Evolutionary conservation across 1,140 invertebrate species (phyloP).

Genomic region (Cardiocondyla obscurior): DNA sequence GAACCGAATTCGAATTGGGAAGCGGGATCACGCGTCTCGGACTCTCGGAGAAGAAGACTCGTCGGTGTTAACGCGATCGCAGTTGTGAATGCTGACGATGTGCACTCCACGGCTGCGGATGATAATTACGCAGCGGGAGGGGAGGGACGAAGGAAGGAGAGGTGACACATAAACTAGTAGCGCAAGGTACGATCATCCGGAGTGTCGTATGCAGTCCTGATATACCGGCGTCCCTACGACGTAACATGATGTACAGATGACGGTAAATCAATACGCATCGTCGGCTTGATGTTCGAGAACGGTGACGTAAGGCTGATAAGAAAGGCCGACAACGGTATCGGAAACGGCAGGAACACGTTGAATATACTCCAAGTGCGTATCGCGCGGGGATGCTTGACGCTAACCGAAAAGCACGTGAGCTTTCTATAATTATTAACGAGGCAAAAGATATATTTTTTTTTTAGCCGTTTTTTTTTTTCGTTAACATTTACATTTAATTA

Average conservation of each 20-base stretch:
- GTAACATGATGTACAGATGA: slow-evolving; percentile 83
- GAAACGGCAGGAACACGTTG: background rate
- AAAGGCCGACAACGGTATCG: background rate
- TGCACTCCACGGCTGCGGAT: background rate
- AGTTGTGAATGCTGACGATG: too few species aligned
- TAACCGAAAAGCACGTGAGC: too few species aligned
- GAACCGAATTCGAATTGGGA: background rate
- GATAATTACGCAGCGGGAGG: background rate
- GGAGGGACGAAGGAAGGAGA: background rate
- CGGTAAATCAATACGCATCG: slow-evolving; percentile 81
- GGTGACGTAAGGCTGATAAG: background rate
- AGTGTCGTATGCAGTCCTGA: slow-evolving; percentile 78
- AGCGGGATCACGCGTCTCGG: background rate
- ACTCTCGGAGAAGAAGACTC: background rate
- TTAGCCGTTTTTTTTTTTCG: too few species aligned
- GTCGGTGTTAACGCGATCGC: background rate
- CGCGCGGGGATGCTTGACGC: too few species aligned
- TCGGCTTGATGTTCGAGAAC: slow-evolving; percentile 14
- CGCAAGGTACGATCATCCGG: slow-evolving; percentile 55
- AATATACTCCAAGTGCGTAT: too few species aligned
- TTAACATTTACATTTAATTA: too few species aligned
- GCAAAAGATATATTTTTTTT: too few species aligned
- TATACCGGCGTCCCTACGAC: slow-evolving; percentile 81
- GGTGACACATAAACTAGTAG: slow-evolving; percentile 51
- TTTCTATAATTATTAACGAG: too few species aligned